Percentiles rank a stretch among this genome's conserved stretches.
phyloP scores from a whole-genome alignment of 2,888 invertebrate genomes.

The Trachelus troglodyta region DNA sequence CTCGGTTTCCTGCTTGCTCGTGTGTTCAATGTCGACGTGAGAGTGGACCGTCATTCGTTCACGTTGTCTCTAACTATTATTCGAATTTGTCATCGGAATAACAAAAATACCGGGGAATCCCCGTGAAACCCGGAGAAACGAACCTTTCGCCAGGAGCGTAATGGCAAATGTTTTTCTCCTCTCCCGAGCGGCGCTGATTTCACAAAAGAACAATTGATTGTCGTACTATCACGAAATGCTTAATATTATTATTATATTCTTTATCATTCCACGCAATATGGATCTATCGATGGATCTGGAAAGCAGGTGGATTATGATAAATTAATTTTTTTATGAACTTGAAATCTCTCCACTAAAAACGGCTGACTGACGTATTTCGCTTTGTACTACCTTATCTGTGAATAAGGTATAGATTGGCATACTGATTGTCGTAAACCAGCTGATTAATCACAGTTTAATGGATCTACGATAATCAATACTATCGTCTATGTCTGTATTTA shows the following conservation, averaged over 20 bases:
- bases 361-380: not conserved
- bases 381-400: not conserved
- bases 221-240: not conserved
- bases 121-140: not conserved
- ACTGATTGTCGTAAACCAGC: not conserved
- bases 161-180: not conserved
- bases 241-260: too few species aligned
- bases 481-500: not conserved
- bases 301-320: not conserved
- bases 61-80: slow-evolving; percentile 24
- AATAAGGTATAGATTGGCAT: not conserved
- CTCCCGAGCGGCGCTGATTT: not conserved
- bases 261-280: too few species aligned
- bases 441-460: not conserved
- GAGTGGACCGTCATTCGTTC: slow-evolving; percentile 29
- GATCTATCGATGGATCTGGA: not conserved
- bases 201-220: not conserved
- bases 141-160: not conserved
- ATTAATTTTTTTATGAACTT: not conserved
- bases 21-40: slow-evolving; percentile 13
- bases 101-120: slow-evolving; percentile 10
- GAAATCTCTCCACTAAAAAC: not conserved
- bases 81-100: slow-evolving; percentile 20
- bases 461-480: slow-evolving; percentile 18
- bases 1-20: slow-evolving; percentile 20